phyloP scores from a whole-genome alignment of 2,113 vertebrate species.

The Brachypodius melanocephalos region DNA sequence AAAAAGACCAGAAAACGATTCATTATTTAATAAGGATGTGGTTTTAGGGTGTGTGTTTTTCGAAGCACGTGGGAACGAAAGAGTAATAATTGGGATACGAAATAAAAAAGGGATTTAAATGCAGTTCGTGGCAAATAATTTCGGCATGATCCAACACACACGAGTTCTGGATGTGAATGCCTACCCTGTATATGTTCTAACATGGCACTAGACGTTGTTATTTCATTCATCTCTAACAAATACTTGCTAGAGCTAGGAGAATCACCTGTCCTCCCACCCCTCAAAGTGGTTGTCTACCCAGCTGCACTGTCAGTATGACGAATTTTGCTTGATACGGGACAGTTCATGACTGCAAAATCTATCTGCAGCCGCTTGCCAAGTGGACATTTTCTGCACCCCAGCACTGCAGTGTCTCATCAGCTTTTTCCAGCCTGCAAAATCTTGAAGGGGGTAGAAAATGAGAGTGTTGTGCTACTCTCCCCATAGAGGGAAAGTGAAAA shows the following conservation, averaged over 20 bases:
- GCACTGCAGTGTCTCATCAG: neutral
- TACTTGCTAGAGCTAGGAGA: neutral
- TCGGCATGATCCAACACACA: neutral
- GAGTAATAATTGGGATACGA: neutral
- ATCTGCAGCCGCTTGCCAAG: fast-evolving
- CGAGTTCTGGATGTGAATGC: neutral
- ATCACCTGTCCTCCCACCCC: neutral
- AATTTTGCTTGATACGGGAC: neutral
- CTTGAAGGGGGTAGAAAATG: neutral
- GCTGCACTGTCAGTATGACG: neutral
- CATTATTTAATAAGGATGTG: neutral
- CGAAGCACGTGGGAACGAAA: neutral
- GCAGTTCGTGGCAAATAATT: neutral
- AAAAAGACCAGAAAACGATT: neutral
- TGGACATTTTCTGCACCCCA: neutral
- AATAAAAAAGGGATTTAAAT: neutral
- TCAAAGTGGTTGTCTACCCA: neutral
- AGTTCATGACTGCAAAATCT: neutral
- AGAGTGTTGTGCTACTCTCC: fast-evolving
- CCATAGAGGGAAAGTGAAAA: neutral
- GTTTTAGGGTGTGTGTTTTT: neutral
- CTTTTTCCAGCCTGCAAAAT: neutral
- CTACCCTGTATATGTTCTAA: neutral
- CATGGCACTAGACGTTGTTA: neutral
- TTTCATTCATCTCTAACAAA: neutral